A percentile compares a stretch with the other conserved stretches of the same genome.
Evolutionary conservation across 2,797 vertebrate genomes (phyloP).

Genomic region (Synaphobranchus kaupii): DNA sequence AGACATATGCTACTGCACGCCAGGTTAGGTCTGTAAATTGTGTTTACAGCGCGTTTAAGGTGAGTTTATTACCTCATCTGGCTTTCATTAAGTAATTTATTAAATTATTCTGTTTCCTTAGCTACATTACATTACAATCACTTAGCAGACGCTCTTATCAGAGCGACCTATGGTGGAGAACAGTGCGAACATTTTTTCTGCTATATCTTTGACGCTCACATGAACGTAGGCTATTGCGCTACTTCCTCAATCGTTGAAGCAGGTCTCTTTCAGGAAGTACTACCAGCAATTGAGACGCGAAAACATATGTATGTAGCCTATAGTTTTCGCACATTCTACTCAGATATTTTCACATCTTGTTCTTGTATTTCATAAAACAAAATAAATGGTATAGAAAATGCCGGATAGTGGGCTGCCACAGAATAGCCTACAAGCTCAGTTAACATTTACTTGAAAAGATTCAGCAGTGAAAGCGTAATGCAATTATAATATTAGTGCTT

Average conservation of each 20-base stretch:
- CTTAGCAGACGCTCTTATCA: not conserved
- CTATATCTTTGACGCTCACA: not conserved
- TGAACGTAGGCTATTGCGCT: not conserved
- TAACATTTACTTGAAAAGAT: not conserved
- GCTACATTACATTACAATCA: constrained; percentile 3
- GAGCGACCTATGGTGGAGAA: not conserved
- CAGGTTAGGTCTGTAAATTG: constrained; percentile 54
- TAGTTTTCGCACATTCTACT: not conserved
- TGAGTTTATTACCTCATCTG: constrained; percentile 51
- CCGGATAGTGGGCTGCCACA: not conserved
- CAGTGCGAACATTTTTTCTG: not conserved
- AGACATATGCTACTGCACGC: constrained; percentile 27
- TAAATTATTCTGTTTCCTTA: not conserved
- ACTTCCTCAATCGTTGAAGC: not conserved
- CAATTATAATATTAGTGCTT: not conserved
- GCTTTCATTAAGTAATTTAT: not conserved
- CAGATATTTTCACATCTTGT: not conserved
- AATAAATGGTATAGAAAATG: not conserved
- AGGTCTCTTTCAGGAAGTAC: not conserved
- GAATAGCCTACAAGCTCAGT: not conserved
- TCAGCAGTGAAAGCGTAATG: not conserved
- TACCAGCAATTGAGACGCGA: not conserved
- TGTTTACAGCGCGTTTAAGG: constrained; percentile 46
- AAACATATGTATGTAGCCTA: not conserved
- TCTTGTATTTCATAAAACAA: not conserved